Base-by-base conservation (phyloP, 2,888 invertebrate species). In the Cheilosia scutellata region DNA sequence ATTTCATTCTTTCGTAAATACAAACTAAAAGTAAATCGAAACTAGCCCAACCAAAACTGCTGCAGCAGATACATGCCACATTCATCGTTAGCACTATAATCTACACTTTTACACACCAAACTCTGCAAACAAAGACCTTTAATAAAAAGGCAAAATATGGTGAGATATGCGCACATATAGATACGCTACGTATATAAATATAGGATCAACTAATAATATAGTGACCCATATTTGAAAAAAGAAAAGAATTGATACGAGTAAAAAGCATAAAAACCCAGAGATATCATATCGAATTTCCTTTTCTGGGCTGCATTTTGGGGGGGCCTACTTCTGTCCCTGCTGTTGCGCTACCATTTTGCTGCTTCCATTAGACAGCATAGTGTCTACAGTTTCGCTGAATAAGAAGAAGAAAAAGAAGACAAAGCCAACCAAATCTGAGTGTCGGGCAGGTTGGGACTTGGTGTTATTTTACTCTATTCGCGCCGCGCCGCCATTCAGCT, bases 221-320 rank as follows among this genome's bases (percentile, higher is more conserved):
- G 74, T 84, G 83, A 84, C 83, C 78, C 83, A 84, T 79, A 84
- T 84, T 72, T 57, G 25, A 44, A 65, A 70, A 63, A 63, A 58
- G 20, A 63, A 55, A 25, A 65, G 60, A 80, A 80, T 63, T 63
- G 62, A 75, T 63, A 63, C 11, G 27, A 58, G 42, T 25, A 74
- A 66, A 70, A 63, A 58, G 68, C 70, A 57, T 49, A 62, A 53
- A 71, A 66, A 72, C 60, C 47, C 25, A 49, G 9, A 70, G 78
- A 77, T 74, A 78, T 51, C 66, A 65, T 75, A 84, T 84, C 79
- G 70, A 84, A 84, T 84, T 84, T 84, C 83, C 68, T 68, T 84
- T 79, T 74, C 57, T 70, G 74, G 65, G 68, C 68, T 75, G 68
- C 40, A 74, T 49, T 72, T 74, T 49, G 42, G 29, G 60, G 77